phyloP scores from a whole-genome alignment of 1,140 invertebrate genomes.

The Drosophila ficusphila region DNA sequence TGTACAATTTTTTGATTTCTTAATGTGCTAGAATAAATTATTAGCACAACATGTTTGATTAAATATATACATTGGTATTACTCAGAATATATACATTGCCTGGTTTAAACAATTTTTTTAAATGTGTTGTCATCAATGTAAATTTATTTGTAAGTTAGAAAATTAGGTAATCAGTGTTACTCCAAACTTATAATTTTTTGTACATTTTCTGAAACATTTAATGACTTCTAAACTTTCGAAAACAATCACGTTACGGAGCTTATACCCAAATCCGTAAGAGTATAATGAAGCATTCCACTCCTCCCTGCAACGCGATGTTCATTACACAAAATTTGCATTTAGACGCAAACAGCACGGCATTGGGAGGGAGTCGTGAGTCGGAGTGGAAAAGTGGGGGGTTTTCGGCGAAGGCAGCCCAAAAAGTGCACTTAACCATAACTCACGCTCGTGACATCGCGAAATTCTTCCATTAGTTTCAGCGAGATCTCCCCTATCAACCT shows the following conservation, averaged over 20 bases:
- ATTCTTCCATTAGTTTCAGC: constrained; percentile 69
- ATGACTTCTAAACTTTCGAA: background rate
- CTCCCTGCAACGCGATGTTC: constrained; percentile 30
- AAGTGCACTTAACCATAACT: constrained; percentile 82
- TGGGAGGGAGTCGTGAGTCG: background rate
- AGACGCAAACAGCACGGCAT: constrained; percentile 52
- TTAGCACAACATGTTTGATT: no score
- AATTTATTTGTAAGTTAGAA: no score
- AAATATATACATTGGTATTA: no score
- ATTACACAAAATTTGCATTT: constrained; percentile 83
- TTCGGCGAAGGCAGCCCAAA: constrained; percentile 32
- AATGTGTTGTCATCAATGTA: no score
- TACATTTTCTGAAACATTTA: background rate
- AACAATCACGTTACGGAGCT: background rate
- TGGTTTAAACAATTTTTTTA: no score
- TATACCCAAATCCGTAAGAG: constrained; percentile 10
- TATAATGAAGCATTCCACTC: constrained; percentile 48
- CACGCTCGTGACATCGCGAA: constrained; percentile 66
- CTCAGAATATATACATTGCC: no score
- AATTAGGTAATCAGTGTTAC: no score
- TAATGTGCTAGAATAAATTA: no score
- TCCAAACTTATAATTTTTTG: background rate
- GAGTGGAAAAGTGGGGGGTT: background rate
- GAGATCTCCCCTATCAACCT: background rate
- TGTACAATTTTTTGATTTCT: no score